Base-by-base conservation (phyloP, 2,888 invertebrate genomes). In the Chymomyza fuscimana region DNA sequence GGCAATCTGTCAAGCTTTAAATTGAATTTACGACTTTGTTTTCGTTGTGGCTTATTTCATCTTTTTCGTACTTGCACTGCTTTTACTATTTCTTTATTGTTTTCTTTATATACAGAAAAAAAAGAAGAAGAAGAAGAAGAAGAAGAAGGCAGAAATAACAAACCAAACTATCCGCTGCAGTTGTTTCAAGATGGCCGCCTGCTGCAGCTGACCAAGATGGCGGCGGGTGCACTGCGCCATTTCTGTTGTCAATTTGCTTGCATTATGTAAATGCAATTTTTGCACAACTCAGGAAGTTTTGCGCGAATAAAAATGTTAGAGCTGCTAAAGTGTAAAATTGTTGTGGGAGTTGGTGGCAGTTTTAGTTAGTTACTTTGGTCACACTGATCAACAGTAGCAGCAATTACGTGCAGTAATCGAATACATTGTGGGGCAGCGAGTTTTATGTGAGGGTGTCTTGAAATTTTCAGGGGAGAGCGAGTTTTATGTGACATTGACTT, bases 1-100 rank as follows among this genome's bases (percentile, higher is more conserved):
- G 84, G 86, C 90, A 89, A 89, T 89, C 89, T 89, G 89, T 90
- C 89, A 90, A 84, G 89, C 89, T 86, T 89, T 87, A 89, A 89
- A 90, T 89, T 88, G 81, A 87, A 90, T 89, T 87, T 89, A 85
- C 89, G 89, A 87, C 86, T 87, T 82, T 87, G 78, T 87, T 89
- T 89, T 86, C 88, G 86, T 82, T 75, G 81, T 77, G 76, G 71
- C 73, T 86, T 78, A 82, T 85, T 87, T 87, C 76, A 77, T 87
- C 70, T 69, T 74, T 69, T 62, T 67, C 64, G 58, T 72, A 72
- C 69, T 67, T 60, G 19, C 62, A 46, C 56, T 59, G 56, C 72
- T 65, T 65, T 22, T 62, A 40, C 66, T 67, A 50, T 74, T 83
- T 69, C 74, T 72, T 87, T 76, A 82, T 40, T 78, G 83, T 87